These are phyloP conservation scores for Terebella lapidaria DNA, from an alignment of 2,888 invertebrate species.

Conservation along the genomic window DNA sequence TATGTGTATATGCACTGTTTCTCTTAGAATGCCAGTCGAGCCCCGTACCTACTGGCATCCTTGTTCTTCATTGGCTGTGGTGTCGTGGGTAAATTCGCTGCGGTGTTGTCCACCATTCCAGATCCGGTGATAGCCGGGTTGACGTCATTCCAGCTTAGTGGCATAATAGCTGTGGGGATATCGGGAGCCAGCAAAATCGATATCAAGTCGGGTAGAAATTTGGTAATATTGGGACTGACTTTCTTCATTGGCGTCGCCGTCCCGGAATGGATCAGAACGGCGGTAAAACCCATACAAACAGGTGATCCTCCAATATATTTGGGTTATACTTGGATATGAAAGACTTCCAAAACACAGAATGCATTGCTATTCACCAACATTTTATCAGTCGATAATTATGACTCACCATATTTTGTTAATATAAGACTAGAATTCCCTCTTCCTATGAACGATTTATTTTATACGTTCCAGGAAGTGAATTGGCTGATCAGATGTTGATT, in stretches of 20 bases:
- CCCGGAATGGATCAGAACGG: not conserved
- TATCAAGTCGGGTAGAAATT: not conserved
- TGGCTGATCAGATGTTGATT: too few relatives aligned
- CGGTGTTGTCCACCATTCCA: constrained; percentile 4
- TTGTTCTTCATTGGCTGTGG: not conserved
- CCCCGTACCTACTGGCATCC: not conserved
- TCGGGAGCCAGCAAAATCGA: not conserved
- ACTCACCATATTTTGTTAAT: too few relatives aligned
- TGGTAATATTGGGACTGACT: not conserved
- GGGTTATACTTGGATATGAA: too few relatives aligned
- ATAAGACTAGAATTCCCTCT: too few relatives aligned
- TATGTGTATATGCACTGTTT: constrained; percentile 1
- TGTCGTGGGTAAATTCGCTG: constrained; percentile 5
- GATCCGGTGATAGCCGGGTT: constrained; percentile 7
- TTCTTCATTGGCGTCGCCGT: not conserved
- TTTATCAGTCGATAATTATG: too few relatives aligned
- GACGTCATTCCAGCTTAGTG: not conserved
- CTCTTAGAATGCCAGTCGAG: constrained; percentile 2
- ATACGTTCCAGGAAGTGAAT: too few relatives aligned
- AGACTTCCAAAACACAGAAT: too few relatives aligned
- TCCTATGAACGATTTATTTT: too few relatives aligned
- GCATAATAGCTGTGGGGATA: not conserved
- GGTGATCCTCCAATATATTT: too few relatives aligned
- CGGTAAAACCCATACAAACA: constrained; percentile 1
- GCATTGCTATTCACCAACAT: too few relatives aligned